Evolutionary conservation across 2,113 vertebrate genomes (phyloP).

Genomic region (Ahaetulla prasina): DNA sequence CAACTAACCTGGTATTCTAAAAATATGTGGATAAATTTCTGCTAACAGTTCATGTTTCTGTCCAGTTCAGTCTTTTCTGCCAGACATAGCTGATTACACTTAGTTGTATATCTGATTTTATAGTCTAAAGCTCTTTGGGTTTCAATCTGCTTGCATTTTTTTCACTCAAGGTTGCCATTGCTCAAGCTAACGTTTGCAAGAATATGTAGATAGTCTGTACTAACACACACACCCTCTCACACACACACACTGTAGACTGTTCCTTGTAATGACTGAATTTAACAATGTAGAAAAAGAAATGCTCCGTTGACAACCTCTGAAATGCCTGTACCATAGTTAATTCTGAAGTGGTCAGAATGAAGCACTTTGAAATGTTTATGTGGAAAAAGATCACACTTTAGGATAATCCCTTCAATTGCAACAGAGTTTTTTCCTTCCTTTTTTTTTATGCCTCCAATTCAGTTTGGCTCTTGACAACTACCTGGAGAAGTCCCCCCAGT

Average conservation of each 20-base stretch:
- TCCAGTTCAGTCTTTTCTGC: not conserved
- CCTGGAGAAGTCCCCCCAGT: not conserved
- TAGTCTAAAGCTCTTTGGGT: not conserved
- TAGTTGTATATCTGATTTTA: not conserved
- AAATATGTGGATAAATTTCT: not conserved
- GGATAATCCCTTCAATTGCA: not conserved
- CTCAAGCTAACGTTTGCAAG: not conserved
- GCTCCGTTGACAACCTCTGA: not conserved
- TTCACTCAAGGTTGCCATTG: not conserved
- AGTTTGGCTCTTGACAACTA: not conserved
- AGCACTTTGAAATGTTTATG: not conserved
- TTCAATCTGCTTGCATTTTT: not conserved
- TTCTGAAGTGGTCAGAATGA: not conserved
- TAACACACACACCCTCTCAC: not conserved
- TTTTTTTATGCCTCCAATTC: not conserved
- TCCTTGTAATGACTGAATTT: not conserved
- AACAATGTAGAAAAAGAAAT: not conserved
- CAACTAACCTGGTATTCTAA: not conserved
- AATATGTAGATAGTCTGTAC: not conserved
- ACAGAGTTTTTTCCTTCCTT: not conserved
- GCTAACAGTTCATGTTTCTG: not conserved
- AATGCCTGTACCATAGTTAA: not conserved
- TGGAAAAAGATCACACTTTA: not conserved
- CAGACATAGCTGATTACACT: not conserved
- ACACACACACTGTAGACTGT: not conserved